Evolutionary conservation across 1,140 invertebrate genomes (phyloP), one percentile per base, ranked within the genome.

Genomic region (Cotesia chilonis): DNA sequence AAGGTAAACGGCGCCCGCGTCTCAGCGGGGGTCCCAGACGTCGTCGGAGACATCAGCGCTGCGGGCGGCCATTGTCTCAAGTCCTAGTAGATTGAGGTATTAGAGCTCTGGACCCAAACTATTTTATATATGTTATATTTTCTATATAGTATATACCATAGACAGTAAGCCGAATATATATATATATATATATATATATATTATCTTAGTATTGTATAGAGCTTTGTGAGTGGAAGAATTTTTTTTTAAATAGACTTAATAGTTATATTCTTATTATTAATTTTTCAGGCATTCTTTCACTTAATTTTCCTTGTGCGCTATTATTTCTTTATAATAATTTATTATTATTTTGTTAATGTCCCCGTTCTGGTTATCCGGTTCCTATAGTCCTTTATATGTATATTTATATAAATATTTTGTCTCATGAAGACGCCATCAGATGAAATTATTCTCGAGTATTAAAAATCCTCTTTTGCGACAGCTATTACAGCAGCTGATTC

Each of bases 61-160:
- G 77, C 84, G 72, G 84, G 84, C 81, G 84, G 79, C 82, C 84
- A 86, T 86, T 86, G 84, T 86, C 84, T 86, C 82, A 85, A 82
- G 74, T 76, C 37, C 57, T n/a, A 14, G 51, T 10, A 4, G 54
- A 35, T 38, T 12, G n/a, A 20, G 38, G n/a, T 38, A 54, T 6
- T 51, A 36, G 55, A 10, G 41, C 2, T 6, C 41, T 47, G 41
- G 41, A 5, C 41, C 41, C 10, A 47, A 10, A 6, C 41, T 6
- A 47, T 47, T 10, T 47, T 5, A 6, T 47, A 28, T 28, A 28
- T 28, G 28, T 28, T 28, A 28, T 28, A 28, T 28, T 1, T 28
- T 28, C 28, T 1, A 28, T 28, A 28, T 28, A 28, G 28, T 28
- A 28, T 28, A 28, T 28, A 28, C 2, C 28, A 2, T 28, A 28